A percentile compares a stretch with the other conserved stretches of the same genome.
Evolutionary conservation across 2,797 vertebrate genomes (phyloP).

Genomic region (Spondyliosoma cantharus): DNA sequence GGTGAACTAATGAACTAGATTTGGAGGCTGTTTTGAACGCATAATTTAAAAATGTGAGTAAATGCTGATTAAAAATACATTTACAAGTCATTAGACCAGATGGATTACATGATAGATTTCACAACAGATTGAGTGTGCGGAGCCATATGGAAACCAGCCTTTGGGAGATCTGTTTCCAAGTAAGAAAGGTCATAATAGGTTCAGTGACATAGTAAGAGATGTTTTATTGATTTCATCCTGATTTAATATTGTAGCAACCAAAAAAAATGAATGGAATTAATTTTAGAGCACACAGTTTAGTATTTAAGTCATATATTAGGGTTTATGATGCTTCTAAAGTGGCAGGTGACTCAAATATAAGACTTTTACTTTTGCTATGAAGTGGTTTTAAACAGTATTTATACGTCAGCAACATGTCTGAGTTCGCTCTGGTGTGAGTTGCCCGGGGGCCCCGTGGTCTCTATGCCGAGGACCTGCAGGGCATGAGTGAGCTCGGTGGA

Average conservation of each 20-base stretch:
- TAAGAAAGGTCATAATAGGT: slow-evolving; percentile 24
- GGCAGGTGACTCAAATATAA: neutral
- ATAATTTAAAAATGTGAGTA: neutral
- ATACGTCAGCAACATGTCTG: neutral
- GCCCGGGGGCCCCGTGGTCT: slow-evolving; percentile 11
- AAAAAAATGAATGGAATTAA: neutral
- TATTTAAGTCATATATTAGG: neutral
- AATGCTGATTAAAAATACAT: slow-evolving; percentile 7
- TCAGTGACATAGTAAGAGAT: slow-evolving; percentile 21
- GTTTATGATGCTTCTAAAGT: neutral
- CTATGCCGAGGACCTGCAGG: slow-evolving; percentile 44
- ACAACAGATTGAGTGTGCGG: slow-evolving; percentile 24
- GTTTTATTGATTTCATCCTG: slow-evolving; percentile 50
- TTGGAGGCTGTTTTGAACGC: neutral
- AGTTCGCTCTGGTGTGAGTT: slow-evolving; percentile 22
- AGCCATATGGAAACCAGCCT: slow-evolving; percentile 56
- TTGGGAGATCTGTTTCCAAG: slow-evolving; percentile 39
- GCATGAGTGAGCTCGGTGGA: slow-evolving; percentile 31
- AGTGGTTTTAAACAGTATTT: slow-evolving; percentile 26
- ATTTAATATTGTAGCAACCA: slow-evolving; percentile 14
- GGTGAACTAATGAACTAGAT: neutral
- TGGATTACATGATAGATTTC: slow-evolving; percentile 41
- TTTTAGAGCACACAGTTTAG: neutral
- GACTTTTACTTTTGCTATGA: neutral
- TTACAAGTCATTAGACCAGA: slow-evolving; percentile 12